Percentiles rank a stretch among this genome's conserved stretches.
Conservation (phyloP, 1,140 invertebrate genomes). For the Drosophila tropicalis region DNA sequence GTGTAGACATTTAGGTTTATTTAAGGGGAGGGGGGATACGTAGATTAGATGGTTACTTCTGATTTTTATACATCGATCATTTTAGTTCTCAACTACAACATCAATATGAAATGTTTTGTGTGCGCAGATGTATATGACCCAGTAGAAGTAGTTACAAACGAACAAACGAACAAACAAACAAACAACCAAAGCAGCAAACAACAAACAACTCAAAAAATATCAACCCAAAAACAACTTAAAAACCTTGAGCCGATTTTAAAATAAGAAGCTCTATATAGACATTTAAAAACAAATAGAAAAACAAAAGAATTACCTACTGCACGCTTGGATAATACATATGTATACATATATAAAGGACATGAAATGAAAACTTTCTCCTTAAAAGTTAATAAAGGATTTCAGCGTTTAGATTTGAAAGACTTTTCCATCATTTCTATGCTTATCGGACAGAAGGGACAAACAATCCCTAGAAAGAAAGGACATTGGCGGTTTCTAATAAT, state of each 20-base stretch:
- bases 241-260: neutral
- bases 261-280: conserved; percentile 5
- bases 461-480: too few relatives aligned
- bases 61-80: conserved; percentile 12
- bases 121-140: conserved; percentile 2
- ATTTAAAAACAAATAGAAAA: neutral
- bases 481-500: too few relatives aligned
- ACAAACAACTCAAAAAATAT: conserved; percentile 1
- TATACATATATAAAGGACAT: neutral
- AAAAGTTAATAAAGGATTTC: neutral
- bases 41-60: conserved; percentile 3
- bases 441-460: too few relatives aligned
- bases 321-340: neutral
- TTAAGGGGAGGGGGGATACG: conserved; percentile 38
- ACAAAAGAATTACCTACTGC: neutral
- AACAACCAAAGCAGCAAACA: neutral
- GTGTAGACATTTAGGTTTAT: conserved; percentile 51
- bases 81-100: conserved; percentile 43
- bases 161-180: conserved; percentile 3
- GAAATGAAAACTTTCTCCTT: neutral
- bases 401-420: neutral
- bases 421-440: too few relatives aligned
- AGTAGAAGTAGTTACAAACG: neutral
- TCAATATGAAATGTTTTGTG: conserved; percentile 29
- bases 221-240: neutral